Conservation (phyloP, 2,888 invertebrate species). For the Nebria brevicollis region DNA sequence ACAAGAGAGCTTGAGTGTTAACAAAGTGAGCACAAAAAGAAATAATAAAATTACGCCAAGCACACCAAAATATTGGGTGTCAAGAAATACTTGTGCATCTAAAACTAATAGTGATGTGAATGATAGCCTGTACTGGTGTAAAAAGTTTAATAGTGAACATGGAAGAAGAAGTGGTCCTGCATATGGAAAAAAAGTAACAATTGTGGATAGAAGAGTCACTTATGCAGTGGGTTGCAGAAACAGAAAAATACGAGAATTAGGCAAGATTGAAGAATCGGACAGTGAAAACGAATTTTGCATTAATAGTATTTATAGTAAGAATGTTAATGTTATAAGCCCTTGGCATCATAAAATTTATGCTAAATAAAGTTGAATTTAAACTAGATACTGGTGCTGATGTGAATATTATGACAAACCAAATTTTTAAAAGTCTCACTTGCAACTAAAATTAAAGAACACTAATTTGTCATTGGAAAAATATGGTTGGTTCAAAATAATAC, state of each 20-base stretch:
- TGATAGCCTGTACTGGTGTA: not conserved
- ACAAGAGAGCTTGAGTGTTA: too few relatives aligned
- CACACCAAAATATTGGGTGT: too few relatives aligned
- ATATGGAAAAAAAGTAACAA: slow-evolving; percentile 1
- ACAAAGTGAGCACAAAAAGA: too few relatives aligned
- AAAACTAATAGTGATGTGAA: not conserved
- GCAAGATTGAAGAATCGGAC: not conserved
- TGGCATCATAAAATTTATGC: not conserved
- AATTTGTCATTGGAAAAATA: too few relatives aligned
- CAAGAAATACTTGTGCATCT: too few relatives aligned
- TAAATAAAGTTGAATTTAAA: not conserved
- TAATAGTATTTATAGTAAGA: too few relatives aligned
- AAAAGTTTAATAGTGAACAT: slow-evolving; percentile 2
- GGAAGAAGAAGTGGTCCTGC: not conserved
- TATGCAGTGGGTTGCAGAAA: not conserved
- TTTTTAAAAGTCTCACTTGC: too few relatives aligned
- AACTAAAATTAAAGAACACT: too few relatives aligned
- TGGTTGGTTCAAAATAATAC: too few relatives aligned
- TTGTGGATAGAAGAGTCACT: not conserved
- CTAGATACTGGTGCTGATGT: slow-evolving; percentile 14
- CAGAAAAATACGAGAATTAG: not conserved
- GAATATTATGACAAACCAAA: not conserved
- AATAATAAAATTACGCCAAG: too few relatives aligned
- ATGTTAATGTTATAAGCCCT: too few relatives aligned
- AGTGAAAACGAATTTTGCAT: too few relatives aligned